Evolutionary conservation across 2,888 invertebrate genomes (phyloP).

Genomic region (Hedya salicella): DNA sequence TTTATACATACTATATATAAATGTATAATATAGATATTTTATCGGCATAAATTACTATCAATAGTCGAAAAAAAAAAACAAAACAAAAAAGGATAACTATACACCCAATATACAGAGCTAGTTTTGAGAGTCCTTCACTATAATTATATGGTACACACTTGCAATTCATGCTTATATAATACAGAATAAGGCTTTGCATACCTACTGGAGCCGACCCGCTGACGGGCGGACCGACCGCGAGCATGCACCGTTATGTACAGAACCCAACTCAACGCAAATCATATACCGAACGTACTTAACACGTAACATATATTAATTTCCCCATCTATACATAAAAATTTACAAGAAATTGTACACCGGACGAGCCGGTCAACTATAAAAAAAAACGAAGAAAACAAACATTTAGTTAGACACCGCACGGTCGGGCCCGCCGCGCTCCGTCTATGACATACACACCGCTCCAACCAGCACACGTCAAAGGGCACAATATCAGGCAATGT

Average conservation of each 20-base stretch:
- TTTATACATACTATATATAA: slow-evolving; percentile 70
- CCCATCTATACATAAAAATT: slow-evolving; percentile 82
- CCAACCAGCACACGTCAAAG: slow-evolving; percentile 70
- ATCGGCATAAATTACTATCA: slow-evolving; percentile 84
- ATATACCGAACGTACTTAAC: slow-evolving; percentile 70
- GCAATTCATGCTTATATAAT: slow-evolving; percentile 70
- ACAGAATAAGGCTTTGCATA: slow-evolving; percentile 80
- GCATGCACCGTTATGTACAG: slow-evolving; percentile 66
- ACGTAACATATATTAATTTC: slow-evolving; percentile 82
- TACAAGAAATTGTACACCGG: slow-evolving; percentile 82
- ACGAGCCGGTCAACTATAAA: slow-evolving; percentile 60
- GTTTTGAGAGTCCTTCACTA: slow-evolving; percentile 73
- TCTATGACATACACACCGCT: slow-evolving; percentile 59
- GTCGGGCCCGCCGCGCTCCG: slow-evolving; percentile 53
- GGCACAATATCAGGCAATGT: slow-evolving; percentile 78
- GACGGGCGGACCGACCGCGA: slow-evolving; percentile 24
- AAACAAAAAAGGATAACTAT: slow-evolving; percentile 79
- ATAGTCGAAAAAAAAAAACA: slow-evolving; percentile 74
- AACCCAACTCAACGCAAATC: slow-evolving; percentile 55
- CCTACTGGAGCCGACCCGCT: slow-evolving; percentile 63
- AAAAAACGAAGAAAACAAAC: slow-evolving; percentile 62
- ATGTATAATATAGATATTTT: slow-evolving; percentile 67
- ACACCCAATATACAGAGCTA: slow-evolving; percentile 84
- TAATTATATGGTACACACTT: slow-evolving; percentile 78
- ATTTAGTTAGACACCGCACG: slow-evolving; percentile 47